Percentiles rank a stretch among this genome's conserved stretches.
These are phyloP conservation scores for Periophthalmus magnuspinnatus DNA, from an alignment of 2,797 vertebrate genomes.

Conservation along the genomic window DNA sequence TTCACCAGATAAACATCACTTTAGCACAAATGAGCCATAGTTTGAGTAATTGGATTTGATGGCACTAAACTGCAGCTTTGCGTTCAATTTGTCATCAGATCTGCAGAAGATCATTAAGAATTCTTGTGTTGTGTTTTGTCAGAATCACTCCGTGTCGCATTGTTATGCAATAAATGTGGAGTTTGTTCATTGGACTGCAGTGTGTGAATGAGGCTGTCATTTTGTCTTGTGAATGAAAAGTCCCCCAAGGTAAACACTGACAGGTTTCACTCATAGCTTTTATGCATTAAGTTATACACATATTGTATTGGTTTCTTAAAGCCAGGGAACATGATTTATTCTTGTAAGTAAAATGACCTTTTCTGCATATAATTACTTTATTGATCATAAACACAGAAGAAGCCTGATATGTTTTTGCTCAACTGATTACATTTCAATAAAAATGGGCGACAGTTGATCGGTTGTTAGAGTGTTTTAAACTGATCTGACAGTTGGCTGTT, in stretches of 20 bases:
- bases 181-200: background rate
- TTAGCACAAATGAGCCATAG: constrained; percentile 11
- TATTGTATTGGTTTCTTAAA: background rate
- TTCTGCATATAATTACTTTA: too few relatives aligned
- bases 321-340: too few relatives aligned
- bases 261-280: background rate
- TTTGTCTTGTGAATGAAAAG: constrained; percentile 2
- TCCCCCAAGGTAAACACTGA: background rate
- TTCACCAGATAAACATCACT: constrained; percentile 15
- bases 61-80: constrained; percentile 1
- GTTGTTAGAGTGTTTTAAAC: too few relatives aligned
- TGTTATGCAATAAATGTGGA: background rate
- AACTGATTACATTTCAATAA: too few relatives aligned
- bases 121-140: background rate
- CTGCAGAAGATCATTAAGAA: constrained; percentile 7
- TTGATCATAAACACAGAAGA: too few relatives aligned
- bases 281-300: background rate
- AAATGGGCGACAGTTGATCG: too few relatives aligned
- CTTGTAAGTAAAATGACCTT: too few relatives aligned
- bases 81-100: constrained; percentile 10
- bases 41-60: constrained; percentile 14
- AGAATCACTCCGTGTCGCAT: background rate
- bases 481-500: too few relatives aligned
- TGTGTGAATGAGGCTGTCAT: background rate
- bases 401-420: too few relatives aligned